Percentiles rank a stretch among this genome's conserved stretches.
Conservation (phyloP, 2,797 vertebrate species). For the Hapalemur alaotrensis region DNA sequence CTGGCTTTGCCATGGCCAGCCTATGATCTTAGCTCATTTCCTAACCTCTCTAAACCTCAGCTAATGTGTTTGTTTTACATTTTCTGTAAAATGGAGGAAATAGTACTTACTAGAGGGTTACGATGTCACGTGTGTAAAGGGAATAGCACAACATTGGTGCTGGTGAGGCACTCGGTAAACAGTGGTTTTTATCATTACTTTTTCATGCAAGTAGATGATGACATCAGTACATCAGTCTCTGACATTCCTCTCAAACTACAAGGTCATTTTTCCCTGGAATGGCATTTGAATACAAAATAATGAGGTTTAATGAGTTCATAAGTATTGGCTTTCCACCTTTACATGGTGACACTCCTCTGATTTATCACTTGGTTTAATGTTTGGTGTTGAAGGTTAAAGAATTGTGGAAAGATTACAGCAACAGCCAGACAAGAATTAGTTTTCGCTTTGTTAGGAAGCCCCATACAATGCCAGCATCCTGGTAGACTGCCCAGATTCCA, state of each 20-base stretch:
- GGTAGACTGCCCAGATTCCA: background rate
- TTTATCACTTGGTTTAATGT: background rate
- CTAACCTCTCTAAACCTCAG: background rate
- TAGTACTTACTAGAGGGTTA: background rate
- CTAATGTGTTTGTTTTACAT: background rate
- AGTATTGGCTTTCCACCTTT: background rate
- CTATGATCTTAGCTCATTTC: background rate
- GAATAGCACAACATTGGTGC: background rate
- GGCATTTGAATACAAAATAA: constrained; percentile 13
- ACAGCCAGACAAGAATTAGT: background rate
- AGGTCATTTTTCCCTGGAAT: background rate
- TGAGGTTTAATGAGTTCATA: background rate
- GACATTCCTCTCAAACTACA: background rate
- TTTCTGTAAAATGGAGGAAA: background rate
- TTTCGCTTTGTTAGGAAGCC: background rate
- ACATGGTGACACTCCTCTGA: background rate
- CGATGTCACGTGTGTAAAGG: background rate
- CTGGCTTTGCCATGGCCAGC: background rate
- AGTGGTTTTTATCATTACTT: background rate
- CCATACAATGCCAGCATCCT: background rate
- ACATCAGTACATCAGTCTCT: constrained; percentile 15
- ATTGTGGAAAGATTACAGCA: background rate
- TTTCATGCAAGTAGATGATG: constrained; percentile 40
- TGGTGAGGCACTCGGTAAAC: background rate
- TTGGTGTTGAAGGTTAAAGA: constrained; percentile 17